Percentiles rank a stretch among this genome's conserved stretches.
These are phyloP conservation scores for Dasyprocta punctata DNA, from an alignment of 2,113 vertebrate genomes.

Conservation along the genomic window DNA sequence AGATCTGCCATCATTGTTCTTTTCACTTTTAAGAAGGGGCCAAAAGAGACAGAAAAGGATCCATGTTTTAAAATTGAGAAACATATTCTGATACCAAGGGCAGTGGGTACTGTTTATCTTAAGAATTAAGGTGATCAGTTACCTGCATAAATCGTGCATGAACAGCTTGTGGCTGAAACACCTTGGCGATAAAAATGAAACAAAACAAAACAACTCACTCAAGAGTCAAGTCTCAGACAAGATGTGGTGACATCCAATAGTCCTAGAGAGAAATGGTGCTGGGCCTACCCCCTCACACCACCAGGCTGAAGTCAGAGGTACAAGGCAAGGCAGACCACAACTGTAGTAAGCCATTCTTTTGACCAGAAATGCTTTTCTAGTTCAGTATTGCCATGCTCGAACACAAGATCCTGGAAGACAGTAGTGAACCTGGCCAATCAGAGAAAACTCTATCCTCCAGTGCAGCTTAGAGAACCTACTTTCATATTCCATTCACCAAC, in stretches of 20 bases:
- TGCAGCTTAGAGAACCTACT: neutral
- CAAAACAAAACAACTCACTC: neutral
- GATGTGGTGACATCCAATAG: neutral
- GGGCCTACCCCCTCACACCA: neutral
- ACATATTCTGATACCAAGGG: neutral
- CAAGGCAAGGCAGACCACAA: neutral
- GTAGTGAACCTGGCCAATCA: neutral
- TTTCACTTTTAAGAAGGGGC: constrained; percentile 44
- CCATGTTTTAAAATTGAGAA: constrained; percentile 37
- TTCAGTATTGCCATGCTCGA: constrained; percentile 52
- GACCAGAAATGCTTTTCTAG: constrained; percentile 1
- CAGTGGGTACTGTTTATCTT: constrained; percentile 35
- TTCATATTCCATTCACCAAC: neutral
- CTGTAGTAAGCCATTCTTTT: neutral
- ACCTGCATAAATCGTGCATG: neutral
- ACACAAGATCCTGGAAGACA: neutral
- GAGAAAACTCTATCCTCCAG: neutral
- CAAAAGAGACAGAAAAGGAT: constrained; percentile 53
- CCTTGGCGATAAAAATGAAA: constrained; percentile 9
- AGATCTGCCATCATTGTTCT: neutral
- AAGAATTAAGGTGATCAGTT: constrained; percentile 15
- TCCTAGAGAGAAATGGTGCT: neutral
- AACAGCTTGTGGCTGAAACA: constrained; percentile 62
- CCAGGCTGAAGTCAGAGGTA: neutral
- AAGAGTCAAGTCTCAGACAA: neutral